A percentile compares a stretch with the other conserved stretches of the same genome.
phyloP scores from a whole-genome alignment of 2,113 vertebrate species.

The Platysternon megacephalum region DNA sequence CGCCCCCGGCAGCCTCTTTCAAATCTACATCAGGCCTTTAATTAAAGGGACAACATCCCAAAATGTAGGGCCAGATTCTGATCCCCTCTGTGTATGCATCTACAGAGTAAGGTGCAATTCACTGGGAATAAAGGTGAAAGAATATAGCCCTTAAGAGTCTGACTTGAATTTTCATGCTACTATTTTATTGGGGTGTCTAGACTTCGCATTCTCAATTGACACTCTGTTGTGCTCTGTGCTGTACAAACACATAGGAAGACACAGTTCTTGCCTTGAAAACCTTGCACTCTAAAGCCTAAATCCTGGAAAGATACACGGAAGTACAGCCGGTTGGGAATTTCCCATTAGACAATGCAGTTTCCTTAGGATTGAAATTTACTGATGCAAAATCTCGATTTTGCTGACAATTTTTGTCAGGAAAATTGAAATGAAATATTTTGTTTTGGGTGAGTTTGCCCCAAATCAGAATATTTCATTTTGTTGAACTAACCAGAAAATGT shows the following conservation, averaged over 20 bases:
- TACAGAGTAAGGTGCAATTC: fast-evolving
- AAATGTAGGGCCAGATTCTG: fast-evolving
- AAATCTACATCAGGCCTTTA: background rate
- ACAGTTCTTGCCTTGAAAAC: fast-evolving
- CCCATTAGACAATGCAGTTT: background rate
- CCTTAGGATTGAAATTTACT: background rate
- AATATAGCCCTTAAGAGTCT: background rate
- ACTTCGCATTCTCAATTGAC: background rate
- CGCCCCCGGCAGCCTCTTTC: no score
- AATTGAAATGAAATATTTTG: background rate
- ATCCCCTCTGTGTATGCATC: background rate
- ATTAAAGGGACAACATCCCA: fast-evolving
- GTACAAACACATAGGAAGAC: no score
- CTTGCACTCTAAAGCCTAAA: background rate
- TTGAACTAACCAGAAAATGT: fast-evolving
- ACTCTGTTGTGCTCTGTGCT: background rate
- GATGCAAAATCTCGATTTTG: background rate
- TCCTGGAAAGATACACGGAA: background rate
- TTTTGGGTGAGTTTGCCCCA: background rate
- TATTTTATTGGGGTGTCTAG: background rate
- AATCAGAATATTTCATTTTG: background rate
- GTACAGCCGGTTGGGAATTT: background rate
- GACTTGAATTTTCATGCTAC: background rate
- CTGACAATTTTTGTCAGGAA: background rate
- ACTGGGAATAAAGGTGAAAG: background rate